Conservation (phyloP, 2,113 vertebrate genomes). For the Aramus guarauna region DNA sequence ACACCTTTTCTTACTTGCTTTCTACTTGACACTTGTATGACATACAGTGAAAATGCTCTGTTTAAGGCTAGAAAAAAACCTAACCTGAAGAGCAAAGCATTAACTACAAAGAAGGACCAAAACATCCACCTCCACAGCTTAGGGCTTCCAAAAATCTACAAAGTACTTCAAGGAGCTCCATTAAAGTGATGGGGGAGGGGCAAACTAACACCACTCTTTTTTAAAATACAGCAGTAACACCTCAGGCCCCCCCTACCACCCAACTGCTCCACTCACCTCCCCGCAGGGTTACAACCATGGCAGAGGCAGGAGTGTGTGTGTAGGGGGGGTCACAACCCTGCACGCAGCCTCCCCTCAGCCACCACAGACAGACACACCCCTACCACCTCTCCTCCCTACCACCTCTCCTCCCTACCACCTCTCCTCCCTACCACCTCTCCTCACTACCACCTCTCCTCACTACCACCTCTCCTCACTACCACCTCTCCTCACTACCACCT, state of each 20-base stretch:
- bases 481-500: rapidly evolving
- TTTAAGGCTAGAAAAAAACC: neutral
- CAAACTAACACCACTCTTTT: neutral
- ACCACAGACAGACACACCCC: rapidly evolving
- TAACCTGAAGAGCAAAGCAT: neutral
- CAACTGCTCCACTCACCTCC: neutral
- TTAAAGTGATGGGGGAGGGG: neutral
- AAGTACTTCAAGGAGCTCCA: neutral
- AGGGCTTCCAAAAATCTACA: neutral
- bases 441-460: rapidly evolving
- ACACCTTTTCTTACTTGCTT: neutral
- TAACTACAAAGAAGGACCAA: too few relatives aligned
- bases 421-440: too few relatives aligned
- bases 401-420: too few relatives aligned
- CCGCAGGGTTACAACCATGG: rapidly evolving
- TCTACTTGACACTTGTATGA: neutral
- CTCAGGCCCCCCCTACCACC: neutral
- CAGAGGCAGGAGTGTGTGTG: too few relatives aligned
- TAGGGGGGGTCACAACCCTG: rapidly evolving
- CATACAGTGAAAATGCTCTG: neutral
- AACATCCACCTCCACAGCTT: neutral
- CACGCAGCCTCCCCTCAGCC: neutral
- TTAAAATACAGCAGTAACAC: too few relatives aligned
- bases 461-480: rapidly evolving
- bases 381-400: rapidly evolving